phyloP scores from a whole-genome alignment of 2,113 vertebrate genomes.

The Phalacrocorax brasilianus region DNA sequence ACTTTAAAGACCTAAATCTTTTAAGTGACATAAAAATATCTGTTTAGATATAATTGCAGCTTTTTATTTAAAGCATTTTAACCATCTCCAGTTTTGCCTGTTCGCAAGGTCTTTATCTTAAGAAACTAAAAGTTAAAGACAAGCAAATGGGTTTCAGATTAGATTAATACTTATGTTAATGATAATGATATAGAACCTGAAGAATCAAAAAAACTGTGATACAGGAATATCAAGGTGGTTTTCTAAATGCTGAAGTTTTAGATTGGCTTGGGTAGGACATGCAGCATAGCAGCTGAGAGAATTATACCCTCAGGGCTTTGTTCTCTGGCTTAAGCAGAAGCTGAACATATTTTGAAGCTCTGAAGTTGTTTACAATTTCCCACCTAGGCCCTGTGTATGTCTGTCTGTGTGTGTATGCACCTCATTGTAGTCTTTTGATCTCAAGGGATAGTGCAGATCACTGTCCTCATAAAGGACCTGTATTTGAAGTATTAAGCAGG shows the following conservation, averaged over 20 bases:
- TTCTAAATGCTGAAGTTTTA: neutral
- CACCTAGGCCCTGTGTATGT: too few relatives aligned
- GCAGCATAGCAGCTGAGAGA: neutral
- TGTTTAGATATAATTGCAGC: neutral
- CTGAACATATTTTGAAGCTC: neutral
- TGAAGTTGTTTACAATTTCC: neutral
- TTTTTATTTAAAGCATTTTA: conserved; percentile 16
- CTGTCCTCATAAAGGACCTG: neutral
- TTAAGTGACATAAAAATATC: neutral
- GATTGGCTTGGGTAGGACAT: neutral
- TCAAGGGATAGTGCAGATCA: neutral
- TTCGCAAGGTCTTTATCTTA: neutral
- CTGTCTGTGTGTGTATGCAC: too few relatives aligned
- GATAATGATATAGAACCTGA: neutral
- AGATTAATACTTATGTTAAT: neutral
- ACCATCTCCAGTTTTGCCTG: neutral
- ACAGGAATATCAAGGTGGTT: neutral
- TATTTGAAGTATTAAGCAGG: neutral
- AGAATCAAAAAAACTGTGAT: neutral
- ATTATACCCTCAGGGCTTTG: neutral
- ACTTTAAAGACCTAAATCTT: neutral
- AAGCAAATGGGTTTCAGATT: neutral
- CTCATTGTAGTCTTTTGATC: neutral
- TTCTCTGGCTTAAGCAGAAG: neutral
- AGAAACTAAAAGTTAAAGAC: neutral